Evolutionary conservation across 2,113 vertebrate species (phyloP), one percentile per base, ranked within the genome.

Genomic region (Forbesichthys agassizii): DNA sequence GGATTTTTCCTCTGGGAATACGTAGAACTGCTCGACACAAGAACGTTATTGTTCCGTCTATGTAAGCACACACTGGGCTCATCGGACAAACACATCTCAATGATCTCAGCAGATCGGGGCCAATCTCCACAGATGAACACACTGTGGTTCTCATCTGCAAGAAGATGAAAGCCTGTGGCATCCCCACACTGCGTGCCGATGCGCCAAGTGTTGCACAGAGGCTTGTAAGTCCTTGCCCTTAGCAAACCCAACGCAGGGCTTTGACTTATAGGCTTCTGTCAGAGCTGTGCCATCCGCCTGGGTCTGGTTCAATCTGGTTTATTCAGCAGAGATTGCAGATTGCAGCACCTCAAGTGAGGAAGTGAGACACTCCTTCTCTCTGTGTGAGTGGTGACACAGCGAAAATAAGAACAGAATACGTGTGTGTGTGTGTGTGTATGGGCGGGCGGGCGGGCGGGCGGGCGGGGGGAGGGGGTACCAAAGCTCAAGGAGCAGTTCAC

Each of bases 261-360:
- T 86, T 80, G 68, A 48, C 75, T 42, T 63, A 9, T 27, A 20
- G 0, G 61, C 4, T 16, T 72, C 67, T 79, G 79, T 86, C 76
- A 74, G 56, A 61, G 48, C 13, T 0, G 0, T 9, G 66, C 84
- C 85, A 86, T 85, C 82, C 85, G 86, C 63, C 80, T 42, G 9
- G 46, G 42, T n/a, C 14, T 3, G 36, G 36, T 10, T 5, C 54
- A 77, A 79, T 57, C 68, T 69, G 16, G 64, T 71, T 53, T 18
- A 12, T 13, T 14, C 3, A 4, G n/a, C 36, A 42, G 4, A 5
- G 36, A 42, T 8, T 42, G 33, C 57, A 62, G 12, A 48, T 53
- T 11, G 68, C 64, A 66, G 64, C 0, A 33, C 13, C 13, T 11
- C 27, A 3, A 42, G 58, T 6, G 33, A 42, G 58, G 58, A 33